Conservation (phyloP, 2,888 invertebrate species). For the Lasioglossum calceatum region DNA sequence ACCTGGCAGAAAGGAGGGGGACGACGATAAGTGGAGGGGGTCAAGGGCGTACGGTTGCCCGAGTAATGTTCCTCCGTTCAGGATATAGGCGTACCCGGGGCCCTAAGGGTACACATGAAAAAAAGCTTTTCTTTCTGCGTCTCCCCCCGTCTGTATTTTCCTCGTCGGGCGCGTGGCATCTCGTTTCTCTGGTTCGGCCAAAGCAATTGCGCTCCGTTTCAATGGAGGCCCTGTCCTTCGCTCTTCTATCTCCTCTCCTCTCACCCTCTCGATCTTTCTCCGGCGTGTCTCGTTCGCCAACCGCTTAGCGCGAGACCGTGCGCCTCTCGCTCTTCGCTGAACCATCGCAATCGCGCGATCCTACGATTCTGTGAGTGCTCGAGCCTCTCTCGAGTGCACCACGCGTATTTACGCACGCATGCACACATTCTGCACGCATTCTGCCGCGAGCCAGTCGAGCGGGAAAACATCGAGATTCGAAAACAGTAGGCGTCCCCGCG, state of each 20-base stretch:
- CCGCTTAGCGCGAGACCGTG: background rate
- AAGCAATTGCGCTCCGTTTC: conserved; percentile 67
- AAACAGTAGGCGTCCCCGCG: conserved; percentile 27
- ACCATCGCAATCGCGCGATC: background rate
- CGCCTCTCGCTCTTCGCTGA: background rate
- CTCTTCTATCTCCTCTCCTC: conserved; percentile 33
- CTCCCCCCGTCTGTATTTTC: conserved; percentile 28
- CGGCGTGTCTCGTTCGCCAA: background rate
- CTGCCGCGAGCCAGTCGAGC: conserved; percentile 44
- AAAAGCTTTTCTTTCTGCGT: conserved; percentile 24
- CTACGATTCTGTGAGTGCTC: conserved; percentile 22
- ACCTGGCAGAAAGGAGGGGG: background rate
- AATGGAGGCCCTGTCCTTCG: conserved; percentile 70
- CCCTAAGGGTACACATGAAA: conserved; percentile 31
- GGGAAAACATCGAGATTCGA: conserved; percentile 62
- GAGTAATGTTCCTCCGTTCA: conserved; percentile 48
- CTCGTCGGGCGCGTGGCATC: conserved; percentile 70
- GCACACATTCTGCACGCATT: conserved; percentile 43
- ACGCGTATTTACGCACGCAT: conserved; percentile 40
- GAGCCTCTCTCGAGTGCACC: conserved; percentile 31
- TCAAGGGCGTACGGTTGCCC: conserved; percentile 25
- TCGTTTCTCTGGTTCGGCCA: conserved; percentile 59
- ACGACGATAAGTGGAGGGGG: conserved; percentile 1
- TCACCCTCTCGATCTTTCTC: conserved; percentile 16
- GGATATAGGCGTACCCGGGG: conserved; percentile 19